These are phyloP conservation scores for Ferdinandea cuprea DNA, from an alignment of 2,888 invertebrate genomes.

Conservation along the genomic window DNA sequence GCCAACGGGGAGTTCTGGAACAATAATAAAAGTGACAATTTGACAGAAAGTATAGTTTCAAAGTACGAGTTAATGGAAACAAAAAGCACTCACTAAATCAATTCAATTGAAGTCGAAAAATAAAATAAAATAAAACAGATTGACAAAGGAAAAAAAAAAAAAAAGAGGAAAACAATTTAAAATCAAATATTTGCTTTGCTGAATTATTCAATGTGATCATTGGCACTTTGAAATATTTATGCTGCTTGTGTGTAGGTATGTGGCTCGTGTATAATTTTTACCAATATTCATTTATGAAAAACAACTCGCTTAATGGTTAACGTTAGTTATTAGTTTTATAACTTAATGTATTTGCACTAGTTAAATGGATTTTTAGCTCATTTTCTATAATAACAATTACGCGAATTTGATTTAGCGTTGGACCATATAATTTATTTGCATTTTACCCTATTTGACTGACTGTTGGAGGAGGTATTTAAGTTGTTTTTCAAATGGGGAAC, in stretches of 20 bases:
- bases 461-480: no score
- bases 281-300: conserved; percentile 47
- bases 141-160: conserved; percentile 30
- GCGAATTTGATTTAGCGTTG: conserved; percentile 26
- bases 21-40: conserved; percentile 40
- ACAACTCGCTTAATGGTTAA: conserved; percentile 62
- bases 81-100: conserved; percentile 51
- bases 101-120: conserved; percentile 42
- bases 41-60: conserved; percentile 33
- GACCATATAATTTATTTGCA: conserved; percentile 34
- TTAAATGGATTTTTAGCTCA: conserved; percentile 35
- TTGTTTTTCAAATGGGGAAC: no score
- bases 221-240: no score
- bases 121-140: conserved; percentile 21
- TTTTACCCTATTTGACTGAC: background rate
- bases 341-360: conserved; percentile 53
- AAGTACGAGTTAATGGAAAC: conserved; percentile 20
- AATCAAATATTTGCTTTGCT: conserved; percentile 61
- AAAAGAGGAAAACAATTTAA: conserved; percentile 42
- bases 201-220: conserved; percentile 54
- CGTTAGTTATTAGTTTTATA: conserved; percentile 67
- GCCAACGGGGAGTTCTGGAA: conserved; percentile 8
- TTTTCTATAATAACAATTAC: conserved; percentile 28
- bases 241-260: conserved; percentile 18
- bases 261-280: conserved; percentile 48